Evolutionary conservation across 1,140 invertebrate genomes (phyloP), one percentile per base, ranked within the genome.

Genomic region (Bombus sibiricus): DNA sequence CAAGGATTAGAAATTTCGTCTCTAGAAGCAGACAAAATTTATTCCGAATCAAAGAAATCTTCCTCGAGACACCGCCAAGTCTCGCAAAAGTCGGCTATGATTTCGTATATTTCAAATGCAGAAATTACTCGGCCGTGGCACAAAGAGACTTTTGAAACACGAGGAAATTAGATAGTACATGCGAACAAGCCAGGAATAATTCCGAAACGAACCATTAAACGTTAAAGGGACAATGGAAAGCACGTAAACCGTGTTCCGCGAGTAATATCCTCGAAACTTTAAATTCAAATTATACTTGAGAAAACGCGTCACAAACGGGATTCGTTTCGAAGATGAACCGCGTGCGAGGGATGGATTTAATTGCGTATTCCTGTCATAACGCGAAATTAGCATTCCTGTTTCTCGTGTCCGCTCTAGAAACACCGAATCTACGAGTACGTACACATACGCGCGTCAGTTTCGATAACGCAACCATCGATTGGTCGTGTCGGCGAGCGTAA

Each of bases 171-270:
- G 1, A 6, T 8, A 18, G 47, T 22, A 22, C 18, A 39, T 69
- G 77, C n/a, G 82, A 84, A 84, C 72, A 18, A 66, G 41, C n/a
- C 25, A 66, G 37, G 39, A 80, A 85, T 85, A 84, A 79, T 84
- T 72, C 25, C 75, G 53, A 84, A 84, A 79, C 79, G 66, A 79
- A 62, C 39, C 53, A 62, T 79, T 78, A 72, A 84, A 78, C 82
- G 71, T 84, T 79, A 84, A 84, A 80, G 76, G 47, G 83, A 85
- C 43, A 41, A 41, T 79, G 37, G 25, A 32, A 71, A 47, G 76
- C 76, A 53, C 66, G 83, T 32, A 68, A 72, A 85, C 53, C 66
- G n/a, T 2, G 43, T 9, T 62, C 22, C 72, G 4, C 15, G 43
- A 9, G 43, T 77, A 80, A 85, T 72, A 80, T 72, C 34, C 68